A percentile compares a stretch with the other conserved stretches of the same genome.
Evolutionary conservation across 2,888 invertebrate species (phyloP).

Genomic region (Lepidonotus clava): DNA sequence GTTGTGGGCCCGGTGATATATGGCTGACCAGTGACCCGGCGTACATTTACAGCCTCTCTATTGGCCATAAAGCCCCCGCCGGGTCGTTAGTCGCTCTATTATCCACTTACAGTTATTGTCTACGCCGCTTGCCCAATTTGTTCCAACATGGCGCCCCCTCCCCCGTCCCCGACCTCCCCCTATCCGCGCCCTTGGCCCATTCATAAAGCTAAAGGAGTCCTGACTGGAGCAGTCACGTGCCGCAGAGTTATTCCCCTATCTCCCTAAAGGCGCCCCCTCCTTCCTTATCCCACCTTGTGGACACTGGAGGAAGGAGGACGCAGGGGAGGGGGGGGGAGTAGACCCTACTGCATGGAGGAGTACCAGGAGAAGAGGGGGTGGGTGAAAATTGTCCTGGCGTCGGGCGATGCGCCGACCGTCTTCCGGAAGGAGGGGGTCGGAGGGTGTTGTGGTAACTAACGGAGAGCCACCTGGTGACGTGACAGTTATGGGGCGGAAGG

Average conservation of each 20-base stretch:
- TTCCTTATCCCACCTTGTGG: neutral
- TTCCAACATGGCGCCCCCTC: slow-evolving; percentile 11
- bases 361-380: neutral
- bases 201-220: no score
- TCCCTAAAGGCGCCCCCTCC: neutral
- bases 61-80: slow-evolving; percentile 46
- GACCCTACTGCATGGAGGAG: neutral
- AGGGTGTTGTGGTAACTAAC: slow-evolving; percentile 32
- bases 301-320: neutral
- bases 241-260: neutral
- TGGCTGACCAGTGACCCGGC: slow-evolving; percentile 41
- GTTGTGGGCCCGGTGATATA: slow-evolving; percentile 27
- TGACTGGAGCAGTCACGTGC: neutral
- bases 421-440: neutral
- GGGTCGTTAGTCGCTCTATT: slow-evolving; percentile 35
- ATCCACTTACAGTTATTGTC: slow-evolving; percentile 47
- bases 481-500: slow-evolving; percentile 46
- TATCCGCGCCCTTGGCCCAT: neutral
- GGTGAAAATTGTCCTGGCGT: slow-evolving; percentile 32
- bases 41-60: slow-evolving; percentile 34
- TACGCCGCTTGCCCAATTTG: slow-evolving; percentile 40
- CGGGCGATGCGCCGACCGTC: slow-evolving; percentile 3
- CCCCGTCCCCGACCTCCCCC: neutral
- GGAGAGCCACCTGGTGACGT: slow-evolving; percentile 23
- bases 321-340: neutral